Base-by-base conservation (phyloP, 2,113 vertebrate species). In the Terrapene triunguis region DNA sequence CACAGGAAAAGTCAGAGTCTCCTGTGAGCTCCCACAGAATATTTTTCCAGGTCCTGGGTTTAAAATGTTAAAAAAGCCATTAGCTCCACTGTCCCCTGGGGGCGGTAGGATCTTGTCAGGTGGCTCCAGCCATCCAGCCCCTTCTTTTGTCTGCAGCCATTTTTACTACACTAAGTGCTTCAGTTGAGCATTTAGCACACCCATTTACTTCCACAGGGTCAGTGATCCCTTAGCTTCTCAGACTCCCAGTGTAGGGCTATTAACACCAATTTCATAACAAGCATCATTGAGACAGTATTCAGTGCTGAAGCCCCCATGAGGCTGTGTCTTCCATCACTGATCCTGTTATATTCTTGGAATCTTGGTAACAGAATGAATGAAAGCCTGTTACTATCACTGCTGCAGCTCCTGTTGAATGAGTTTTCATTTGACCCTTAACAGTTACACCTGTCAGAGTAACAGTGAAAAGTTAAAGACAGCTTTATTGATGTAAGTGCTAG, bases 21-120 rank as follows among this genome's bases (percentile, higher is more conserved):
- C 5, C 27, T 59, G 10, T 48, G 85, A 76, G 47, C 85, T 87
- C 76, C 47, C 27, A 76, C 8, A 50, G 16, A 2, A 1, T 85
- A 74, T 81, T 86, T 65, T 82, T 79, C 4, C 27, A 42, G 17
- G 2, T 82, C 85, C 35, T 8, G 54, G n/a, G n/a, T 90, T 32
- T 62, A 22, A 51, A 21, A 87, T 74, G 1, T 6, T 80, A 78
- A 53, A 35, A 35, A 82, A 6, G 53, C 87, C 1, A 1, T 59
- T 84, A 48, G 16, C 35, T 79, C 89, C 17, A 4, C 35, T 54
- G 25, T 53, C 12, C 86, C 17, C 44, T 51, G 69, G n/a, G 55
- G 12, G 57, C 12, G 2, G 29, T 0, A 0, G 51, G 51, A 29
- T 79, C 79, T 53, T 8, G 1, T 17, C 44, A 5, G 2, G 1